A percentile compares a stretch with the other conserved stretches of the same genome.
These are phyloP conservation scores for Struthio camelus DNA, from an alignment of 2,113 vertebrate genomes.

Conservation along the genomic window DNA sequence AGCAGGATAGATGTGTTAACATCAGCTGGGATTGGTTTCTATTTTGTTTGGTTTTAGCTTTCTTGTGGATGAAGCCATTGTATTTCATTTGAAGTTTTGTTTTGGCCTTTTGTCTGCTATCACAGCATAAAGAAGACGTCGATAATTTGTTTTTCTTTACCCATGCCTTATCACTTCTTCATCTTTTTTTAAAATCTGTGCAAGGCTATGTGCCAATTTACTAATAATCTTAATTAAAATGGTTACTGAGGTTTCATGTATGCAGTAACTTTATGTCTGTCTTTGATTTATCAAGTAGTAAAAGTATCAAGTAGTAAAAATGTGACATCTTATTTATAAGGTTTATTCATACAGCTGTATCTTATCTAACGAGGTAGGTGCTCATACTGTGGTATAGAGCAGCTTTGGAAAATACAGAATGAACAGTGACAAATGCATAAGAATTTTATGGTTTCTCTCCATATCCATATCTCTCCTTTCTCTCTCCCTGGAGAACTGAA, in stretches of 20 bases:
- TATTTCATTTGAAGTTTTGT: not conserved
- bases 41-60: not conserved
- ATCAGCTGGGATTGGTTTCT: not conserved
- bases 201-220: not conserved
- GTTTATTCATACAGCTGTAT: not conserved
- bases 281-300: too few relatives aligned
- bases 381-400: not conserved
- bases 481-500: not conserved
- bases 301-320: not conserved
- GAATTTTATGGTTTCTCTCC: not conserved
- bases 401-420: not conserved
- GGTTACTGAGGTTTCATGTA: not conserved
- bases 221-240: not conserved
- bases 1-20: not conserved
- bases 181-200: not conserved
- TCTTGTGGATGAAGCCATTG: not conserved
- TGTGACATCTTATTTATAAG: not conserved
- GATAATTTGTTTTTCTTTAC: not conserved
- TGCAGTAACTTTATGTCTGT: not conserved
- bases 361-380: not conserved
- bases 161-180: not conserved
- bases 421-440: not conserved
- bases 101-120: not conserved
- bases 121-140: not conserved
- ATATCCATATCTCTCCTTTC: not conserved